Evolutionary conservation across 2,888 invertebrate species (phyloP).

Genomic region (Ryuthela nishihirai): DNA sequence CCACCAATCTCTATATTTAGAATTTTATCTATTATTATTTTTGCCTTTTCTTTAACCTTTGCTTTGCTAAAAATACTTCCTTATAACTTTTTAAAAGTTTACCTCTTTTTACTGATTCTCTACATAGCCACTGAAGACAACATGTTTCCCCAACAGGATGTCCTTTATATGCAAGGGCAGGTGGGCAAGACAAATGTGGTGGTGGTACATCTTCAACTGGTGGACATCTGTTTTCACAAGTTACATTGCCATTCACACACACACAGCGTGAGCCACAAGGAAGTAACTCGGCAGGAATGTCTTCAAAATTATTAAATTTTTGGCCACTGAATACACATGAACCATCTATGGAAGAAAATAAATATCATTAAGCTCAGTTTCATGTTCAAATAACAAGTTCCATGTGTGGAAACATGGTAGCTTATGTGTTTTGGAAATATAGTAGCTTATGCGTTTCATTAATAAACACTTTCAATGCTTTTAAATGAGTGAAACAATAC

Average conservation of each 20-base stretch:
- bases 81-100: not conserved
- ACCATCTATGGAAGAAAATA: too few relatives aligned
- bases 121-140: slow-evolving; percentile 71
- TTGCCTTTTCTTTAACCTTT: not conserved
- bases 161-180: slow-evolving; percentile 62
- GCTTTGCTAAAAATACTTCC: not conserved
- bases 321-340: slow-evolving; percentile 71
- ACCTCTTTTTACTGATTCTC: slow-evolving; percentile 33
- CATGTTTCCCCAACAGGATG: slow-evolving; percentile 73
- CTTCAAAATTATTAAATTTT: slow-evolving; percentile 69
- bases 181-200: slow-evolving; percentile 65
- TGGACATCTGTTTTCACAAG: slow-evolving; percentile 76
- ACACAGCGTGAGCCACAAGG: slow-evolving; percentile 81
- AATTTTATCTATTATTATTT: not conserved
- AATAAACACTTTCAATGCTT: too few relatives aligned
- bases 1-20: too few relatives aligned
- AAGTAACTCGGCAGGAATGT: slow-evolving; percentile 66
- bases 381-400: too few relatives aligned
- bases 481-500: too few relatives aligned
- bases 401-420: too few relatives aligned
- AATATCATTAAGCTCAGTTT: too few relatives aligned
- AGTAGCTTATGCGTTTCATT: too few relatives aligned
- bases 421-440: too few relatives aligned
- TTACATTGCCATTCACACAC: slow-evolving; percentile 80
- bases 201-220: slow-evolving; percentile 74